Evolutionary conservation across 2,797 vertebrate species (phyloP), one percentile per base, ranked within the genome.

Genomic region (Hoplostethus mediterraneus): DNA sequence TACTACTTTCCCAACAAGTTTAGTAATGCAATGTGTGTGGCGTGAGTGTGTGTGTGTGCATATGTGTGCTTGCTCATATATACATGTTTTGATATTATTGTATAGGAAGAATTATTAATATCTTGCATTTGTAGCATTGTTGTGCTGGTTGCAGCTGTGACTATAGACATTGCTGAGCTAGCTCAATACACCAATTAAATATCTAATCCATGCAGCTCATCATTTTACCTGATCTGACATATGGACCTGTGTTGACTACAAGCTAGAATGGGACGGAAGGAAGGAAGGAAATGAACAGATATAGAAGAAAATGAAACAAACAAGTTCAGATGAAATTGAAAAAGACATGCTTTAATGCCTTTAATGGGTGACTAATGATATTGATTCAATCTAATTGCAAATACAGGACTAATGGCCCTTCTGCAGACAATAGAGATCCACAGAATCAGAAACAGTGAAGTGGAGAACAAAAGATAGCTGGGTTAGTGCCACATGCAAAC

Each of bases 311-410:
- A 67, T 38, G 25, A 63, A 53, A 52, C 57, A 62, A 17, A 30
- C 16, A 56, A 58, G 49, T 53, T 60, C 28, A 63, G 69, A 77
- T 45, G 59, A 58, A 77, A 89, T 76, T 80, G 61, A 72, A 77
- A 78, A 78, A 7, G 67, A 89, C 63, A 80, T 74, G 68, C 53
- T 78, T 79, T 77, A 89, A 87, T 72, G 81, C 73, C 68, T 73
- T 68, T 79, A 86, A 88, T 83, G 73, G 86, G 74, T 79, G 81
- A 79, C 81, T 82, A 88, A 89, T 90, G 77, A 55, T 83, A 91
- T 85, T 83, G 89, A 92, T 91, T 82, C 49, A 38, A 67, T 70
- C 79, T 83, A 89, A 90, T 87, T 89, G 73, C 77, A 79, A 82
- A 85, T 74, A 71, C 64, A 79, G 69, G 70, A 73, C 85, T 87